Evolutionary conservation across 2,797 vertebrate genomes (phyloP).

Genomic region (Capromys pilorides): DNA sequence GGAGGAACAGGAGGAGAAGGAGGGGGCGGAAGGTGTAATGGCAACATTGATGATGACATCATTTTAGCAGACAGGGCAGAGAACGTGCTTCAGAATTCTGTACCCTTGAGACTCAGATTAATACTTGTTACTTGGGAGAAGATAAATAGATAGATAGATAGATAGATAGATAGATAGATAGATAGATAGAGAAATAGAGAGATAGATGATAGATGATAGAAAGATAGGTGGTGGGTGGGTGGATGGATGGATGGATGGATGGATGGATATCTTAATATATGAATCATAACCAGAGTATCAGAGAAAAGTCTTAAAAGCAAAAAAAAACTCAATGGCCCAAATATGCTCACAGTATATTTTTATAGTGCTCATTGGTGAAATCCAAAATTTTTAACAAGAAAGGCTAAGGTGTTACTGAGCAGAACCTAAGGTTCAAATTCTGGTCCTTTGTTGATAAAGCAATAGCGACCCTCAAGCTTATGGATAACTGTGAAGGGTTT

Average conservation of each 20-base stretch:
- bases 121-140: neutral
- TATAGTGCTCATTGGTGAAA: neutral
- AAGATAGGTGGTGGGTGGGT: no score
- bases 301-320: neutral
- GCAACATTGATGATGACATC: neutral
- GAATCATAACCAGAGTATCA: neutral
- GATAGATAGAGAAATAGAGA: no score
- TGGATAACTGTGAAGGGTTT: neutral
- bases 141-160: neutral
- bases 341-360: neutral
- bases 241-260: no score
- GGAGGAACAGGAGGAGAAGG: neutral
- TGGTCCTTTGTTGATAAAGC: neutral
- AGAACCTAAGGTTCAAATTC: neutral
- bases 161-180: no score
- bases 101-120: neutral
- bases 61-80: neutral
- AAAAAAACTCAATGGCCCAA: neutral
- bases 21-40: neutral
- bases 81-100: neutral
- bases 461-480: neutral
- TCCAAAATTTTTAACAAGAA: slow-evolving; percentile 37
- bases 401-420: neutral
- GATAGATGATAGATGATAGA: no score
- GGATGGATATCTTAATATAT: neutral